Evolutionary conservation across 2,113 vertebrate species (phyloP).

Genomic region (Phrynosoma platyrhinos): DNA sequence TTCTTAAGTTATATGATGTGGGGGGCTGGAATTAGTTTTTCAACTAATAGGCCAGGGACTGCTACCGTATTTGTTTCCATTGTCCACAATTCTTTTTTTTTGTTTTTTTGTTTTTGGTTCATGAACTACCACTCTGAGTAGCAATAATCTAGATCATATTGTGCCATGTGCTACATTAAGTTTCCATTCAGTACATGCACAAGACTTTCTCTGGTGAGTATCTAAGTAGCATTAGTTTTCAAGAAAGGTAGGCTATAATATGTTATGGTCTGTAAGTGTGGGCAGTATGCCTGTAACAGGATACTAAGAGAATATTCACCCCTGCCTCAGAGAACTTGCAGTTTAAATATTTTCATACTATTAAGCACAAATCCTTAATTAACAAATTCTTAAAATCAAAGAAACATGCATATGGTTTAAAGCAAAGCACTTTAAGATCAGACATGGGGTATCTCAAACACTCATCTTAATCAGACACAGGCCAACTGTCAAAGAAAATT

Average conservation of each 20-base stretch:
- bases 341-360: constrained; percentile 8
- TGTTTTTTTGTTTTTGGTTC: no score
- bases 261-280: neutral
- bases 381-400: neutral
- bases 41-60: no score
- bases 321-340: constrained; percentile 17
- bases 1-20: neutral
- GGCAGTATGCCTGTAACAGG: neutral
- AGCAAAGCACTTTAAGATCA: constrained; percentile 24
- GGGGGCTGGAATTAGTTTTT: no score
- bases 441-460: neutral
- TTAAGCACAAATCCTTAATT: neutral
- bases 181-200: neutral
- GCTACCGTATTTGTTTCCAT: no score
- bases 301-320: neutral
- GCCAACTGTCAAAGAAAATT: neutral
- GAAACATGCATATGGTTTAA: neutral
- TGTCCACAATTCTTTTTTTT: no score
- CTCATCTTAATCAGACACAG: neutral
- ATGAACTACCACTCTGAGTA: no score
- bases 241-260: neutral
- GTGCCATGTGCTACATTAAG: neutral
- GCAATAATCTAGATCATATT: neutral
- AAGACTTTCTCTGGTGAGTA: neutral
- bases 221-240: neutral